Percentiles rank a stretch among this genome's conserved stretches.
Conservation (phyloP, 2,797 vertebrate genomes). For the Acanthiza pusilla region DNA sequence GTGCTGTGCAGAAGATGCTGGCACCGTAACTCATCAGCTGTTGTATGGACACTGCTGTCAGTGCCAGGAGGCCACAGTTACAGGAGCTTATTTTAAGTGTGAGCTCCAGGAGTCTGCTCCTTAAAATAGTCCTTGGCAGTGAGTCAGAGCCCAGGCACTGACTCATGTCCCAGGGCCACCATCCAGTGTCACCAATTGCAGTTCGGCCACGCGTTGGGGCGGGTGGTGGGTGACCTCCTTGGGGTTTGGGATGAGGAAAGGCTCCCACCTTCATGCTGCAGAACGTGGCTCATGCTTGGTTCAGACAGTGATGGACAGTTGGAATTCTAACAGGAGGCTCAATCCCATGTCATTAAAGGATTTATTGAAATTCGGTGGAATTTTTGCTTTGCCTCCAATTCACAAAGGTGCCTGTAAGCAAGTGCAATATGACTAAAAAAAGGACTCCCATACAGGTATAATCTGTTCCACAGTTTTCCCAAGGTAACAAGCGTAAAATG, state of each 20-base stretch:
- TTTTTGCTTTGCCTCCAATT: background rate
- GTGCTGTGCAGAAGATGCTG: background rate
- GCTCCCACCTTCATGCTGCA: background rate
- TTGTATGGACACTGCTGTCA: background rate
- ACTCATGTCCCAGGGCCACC: background rate
- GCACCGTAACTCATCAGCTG: background rate
- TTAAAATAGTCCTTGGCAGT: conserved; percentile 18
- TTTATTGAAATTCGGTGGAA: background rate
- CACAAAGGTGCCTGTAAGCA: background rate
- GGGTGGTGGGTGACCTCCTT: background rate
- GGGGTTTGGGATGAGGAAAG: background rate
- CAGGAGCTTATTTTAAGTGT: background rate
- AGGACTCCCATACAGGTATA: background rate
- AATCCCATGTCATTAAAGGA: background rate
- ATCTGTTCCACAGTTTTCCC: background rate
- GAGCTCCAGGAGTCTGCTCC: background rate
- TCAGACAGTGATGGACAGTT: background rate
- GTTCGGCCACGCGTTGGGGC: accelerated
- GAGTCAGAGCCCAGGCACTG: background rate
- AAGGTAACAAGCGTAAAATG: background rate
- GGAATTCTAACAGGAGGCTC: background rate
- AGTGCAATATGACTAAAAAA: background rate
- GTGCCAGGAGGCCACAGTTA: conserved; percentile 14
- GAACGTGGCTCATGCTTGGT: background rate
- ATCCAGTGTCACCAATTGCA: background rate